Conservation (phyloP, 2,888 invertebrate genomes). For the Synergus itoensis region DNA sequence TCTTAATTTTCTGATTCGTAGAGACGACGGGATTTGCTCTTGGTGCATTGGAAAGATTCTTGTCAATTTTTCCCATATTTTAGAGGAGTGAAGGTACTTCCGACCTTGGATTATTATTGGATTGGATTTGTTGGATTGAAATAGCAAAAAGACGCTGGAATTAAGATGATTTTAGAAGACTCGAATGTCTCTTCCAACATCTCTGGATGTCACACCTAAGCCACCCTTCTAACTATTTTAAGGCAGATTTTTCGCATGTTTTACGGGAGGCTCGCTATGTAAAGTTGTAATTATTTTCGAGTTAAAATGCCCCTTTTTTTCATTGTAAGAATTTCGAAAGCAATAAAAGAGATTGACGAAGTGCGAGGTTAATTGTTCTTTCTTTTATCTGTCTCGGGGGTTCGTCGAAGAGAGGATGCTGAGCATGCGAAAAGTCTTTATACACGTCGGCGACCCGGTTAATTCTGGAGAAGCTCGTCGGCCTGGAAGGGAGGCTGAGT, state of each 20-base stretch:
- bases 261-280: too few species aligned
- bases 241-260: too few species aligned
- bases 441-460: slow-evolving; percentile 68
- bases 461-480: slow-evolving; percentile 75
- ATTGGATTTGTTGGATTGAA: too few species aligned
- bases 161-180: too few species aligned
- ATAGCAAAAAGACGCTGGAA: too few species aligned
- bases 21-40: not conserved
- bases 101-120: too few species aligned
- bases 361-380: slow-evolving; percentile 31
- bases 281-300: too few species aligned
- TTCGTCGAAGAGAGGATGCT: not conserved
- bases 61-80: not conserved
- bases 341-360: slow-evolving; percentile 11
- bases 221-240: too few species aligned
- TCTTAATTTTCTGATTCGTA: slow-evolving; percentile 2
- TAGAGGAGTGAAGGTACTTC: too few species aligned
- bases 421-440: slow-evolving; percentile 52
- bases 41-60: not conserved
- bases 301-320: not conserved
- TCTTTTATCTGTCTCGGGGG: not conserved
- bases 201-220: too few species aligned
- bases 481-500: slow-evolving; percentile 51
- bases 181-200: too few species aligned
- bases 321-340: not conserved